Evolutionary conservation across 2,797 vertebrate species (phyloP).

Genomic region (Lophotriccus pileatus): DNA sequence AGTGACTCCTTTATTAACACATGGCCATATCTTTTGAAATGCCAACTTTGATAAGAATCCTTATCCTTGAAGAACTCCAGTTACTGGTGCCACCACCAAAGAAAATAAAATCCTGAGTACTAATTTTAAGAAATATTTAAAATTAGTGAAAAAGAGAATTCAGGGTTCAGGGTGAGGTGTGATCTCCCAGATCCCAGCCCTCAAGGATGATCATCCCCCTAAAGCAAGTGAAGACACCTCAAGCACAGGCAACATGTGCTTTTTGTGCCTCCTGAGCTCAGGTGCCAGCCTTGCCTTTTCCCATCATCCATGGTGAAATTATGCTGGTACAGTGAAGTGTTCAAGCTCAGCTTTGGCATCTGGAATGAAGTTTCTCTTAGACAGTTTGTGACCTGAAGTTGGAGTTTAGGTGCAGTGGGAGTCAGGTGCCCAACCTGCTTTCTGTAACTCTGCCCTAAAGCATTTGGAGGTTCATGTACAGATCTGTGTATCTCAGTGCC

Average conservation of each 20-base stretch:
- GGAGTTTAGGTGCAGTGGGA: background rate
- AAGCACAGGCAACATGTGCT: background rate
- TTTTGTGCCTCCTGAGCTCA: background rate
- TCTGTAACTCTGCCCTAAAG: background rate
- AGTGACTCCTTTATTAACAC: background rate
- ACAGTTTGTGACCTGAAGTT: background rate
- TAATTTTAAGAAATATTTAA: background rate
- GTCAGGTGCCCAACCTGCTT: background rate
- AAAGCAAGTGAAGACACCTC: background rate
- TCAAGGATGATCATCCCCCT: background rate
- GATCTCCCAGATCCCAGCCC: background rate
- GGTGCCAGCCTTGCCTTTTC: background rate
- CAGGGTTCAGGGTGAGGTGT: background rate
- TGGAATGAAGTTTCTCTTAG: background rate
- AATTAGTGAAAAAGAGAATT: background rate
- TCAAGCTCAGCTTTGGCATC: background rate
- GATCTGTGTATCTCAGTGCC: background rate
- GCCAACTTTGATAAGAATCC: background rate
- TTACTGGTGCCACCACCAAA: background rate
- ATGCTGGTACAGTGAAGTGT: background rate
- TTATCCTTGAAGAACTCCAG: background rate
- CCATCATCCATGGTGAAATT: background rate
- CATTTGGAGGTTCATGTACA: background rate
- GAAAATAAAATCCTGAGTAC: background rate
- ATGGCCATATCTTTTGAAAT: background rate